phyloP scores from a whole-genome alignment of 2,888 invertebrate species.

The Uropetala carovei region DNA sequence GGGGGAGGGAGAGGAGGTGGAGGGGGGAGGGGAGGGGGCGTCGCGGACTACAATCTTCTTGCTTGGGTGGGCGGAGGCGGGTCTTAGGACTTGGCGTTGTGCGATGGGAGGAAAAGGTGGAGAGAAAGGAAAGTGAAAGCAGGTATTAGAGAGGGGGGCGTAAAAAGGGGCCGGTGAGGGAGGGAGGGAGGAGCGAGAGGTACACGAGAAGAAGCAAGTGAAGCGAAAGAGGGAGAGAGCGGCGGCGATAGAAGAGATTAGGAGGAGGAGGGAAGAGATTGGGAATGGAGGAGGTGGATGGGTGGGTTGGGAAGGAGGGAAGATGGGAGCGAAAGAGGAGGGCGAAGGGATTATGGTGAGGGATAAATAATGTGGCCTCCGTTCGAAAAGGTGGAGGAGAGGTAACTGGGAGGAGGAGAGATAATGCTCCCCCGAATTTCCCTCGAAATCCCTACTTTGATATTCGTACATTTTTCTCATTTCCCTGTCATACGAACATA shows the following conservation, averaged over 20 bases:
- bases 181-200: neutral
- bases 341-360: neutral
- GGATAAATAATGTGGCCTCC: neutral
- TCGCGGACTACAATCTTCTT: neutral
- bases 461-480: too few species aligned
- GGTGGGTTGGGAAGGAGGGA: neutral
- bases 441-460: too few species aligned
- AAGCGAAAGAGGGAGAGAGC: neutral
- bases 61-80: neutral
- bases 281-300: neutral
- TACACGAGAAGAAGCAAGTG: neutral
- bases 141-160: neutral
- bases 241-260: neutral
- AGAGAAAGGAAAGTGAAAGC: neutral
- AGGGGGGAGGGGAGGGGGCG: neutral
- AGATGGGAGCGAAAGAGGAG: neutral
- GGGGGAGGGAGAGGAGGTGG: neutral
- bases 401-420: too few species aligned
- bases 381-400: neutral
- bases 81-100: neutral
- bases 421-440: too few species aligned
- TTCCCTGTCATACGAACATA: too few species aligned
- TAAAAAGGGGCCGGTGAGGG: neutral
- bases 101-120: neutral
- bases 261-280: neutral